Conservation (phyloP, 2,797 vertebrate genomes). For the Myripristis jacobus region DNA sequence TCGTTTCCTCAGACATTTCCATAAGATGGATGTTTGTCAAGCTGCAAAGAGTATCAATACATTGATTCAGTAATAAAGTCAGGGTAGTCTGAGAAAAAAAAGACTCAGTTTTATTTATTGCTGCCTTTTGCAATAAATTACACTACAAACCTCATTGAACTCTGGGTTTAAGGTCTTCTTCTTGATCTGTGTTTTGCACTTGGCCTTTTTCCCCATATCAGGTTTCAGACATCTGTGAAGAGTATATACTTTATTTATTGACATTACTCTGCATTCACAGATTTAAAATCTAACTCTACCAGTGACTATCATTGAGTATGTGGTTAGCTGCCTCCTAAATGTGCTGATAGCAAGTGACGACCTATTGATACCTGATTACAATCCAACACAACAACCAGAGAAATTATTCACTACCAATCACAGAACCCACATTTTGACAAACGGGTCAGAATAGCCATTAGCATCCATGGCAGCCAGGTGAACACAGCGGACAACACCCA, state of each 20-base stretch:
- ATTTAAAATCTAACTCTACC: not conserved
- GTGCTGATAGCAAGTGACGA: not conserved
- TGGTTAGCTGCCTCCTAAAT: not conserved
- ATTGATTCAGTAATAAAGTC: not conserved
- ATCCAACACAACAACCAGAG: not conserved
- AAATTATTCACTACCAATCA: not conserved
- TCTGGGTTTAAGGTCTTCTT: slow-evolving; percentile 98
- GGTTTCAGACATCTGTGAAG: slow-evolving; percentile 92
- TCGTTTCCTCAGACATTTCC: not conserved
- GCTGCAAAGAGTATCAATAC: not conserved
- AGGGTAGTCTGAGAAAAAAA: not conserved
- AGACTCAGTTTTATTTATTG: not conserved
- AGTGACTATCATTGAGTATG: not conserved
- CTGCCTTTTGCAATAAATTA: not conserved
- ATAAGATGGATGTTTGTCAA: not conserved
- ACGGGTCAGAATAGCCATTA: slow-evolving; percentile 97
- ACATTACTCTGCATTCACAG: not conserved
- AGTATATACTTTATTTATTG: slow-evolving; percentile 4
- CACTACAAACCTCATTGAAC: slow-evolving; percentile 92
- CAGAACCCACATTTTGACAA: slow-evolving; percentile 92
- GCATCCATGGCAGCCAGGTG: slow-evolving; percentile 97
- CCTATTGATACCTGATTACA: not conserved
- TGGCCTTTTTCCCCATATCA: slow-evolving; percentile 98
- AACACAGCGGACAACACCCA: slow-evolving; percentile 94
- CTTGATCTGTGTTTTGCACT: slow-evolving; percentile 98